Evolutionary conservation across 2,113 vertebrate genomes (phyloP), one percentile per base, ranked within the genome.

Genomic region (Callorhinus ursinus): DNA sequence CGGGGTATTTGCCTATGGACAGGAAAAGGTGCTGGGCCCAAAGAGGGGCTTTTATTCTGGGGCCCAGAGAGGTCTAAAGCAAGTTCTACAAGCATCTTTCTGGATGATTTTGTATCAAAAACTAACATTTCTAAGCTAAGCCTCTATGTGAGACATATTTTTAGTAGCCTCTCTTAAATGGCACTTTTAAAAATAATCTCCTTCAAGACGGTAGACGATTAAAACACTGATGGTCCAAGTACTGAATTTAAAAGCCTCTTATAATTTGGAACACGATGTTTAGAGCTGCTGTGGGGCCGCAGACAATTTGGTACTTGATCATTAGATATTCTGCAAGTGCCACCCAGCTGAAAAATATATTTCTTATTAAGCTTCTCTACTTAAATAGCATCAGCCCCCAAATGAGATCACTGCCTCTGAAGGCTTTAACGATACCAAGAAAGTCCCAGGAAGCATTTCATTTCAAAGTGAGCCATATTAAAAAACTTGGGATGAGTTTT

Each of bases 141-240:
- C 53, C 59, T 93, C 65, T 95, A 76, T 49, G 91, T 72, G 67
- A 83, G 59, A 94, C 53, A 15, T 92, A 97, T 93, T 98, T 97
- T 97, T 98, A 95, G 97, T 36, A 93, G 81, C 57, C 81, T 53
- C 59, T 96, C 79, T 93, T 95, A 95, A 98, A 86, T 26, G 55
- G 96, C 71, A 67, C 83, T 96, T 97, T 97, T 36, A 55, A 95
- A 96, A 97, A 97, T 96, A 96, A 93, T 92, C 92, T 95, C 77
- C 86, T 94, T 74, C 89, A 94, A 87, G 77, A 96, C 3, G 9
- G 90, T 13, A 93, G 83, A 83, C 13, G n/a, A 96, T 89, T 93
- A 96, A 96, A 94, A 93, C 49, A 69, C 4, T 65, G 84, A 93
- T 85, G 83, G 83, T 90, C 95, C 93, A 84, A 94, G 57, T n/a